A percentile compares a stretch with the other conserved stretches of the same genome.
phyloP scores from a whole-genome alignment of 2,888 invertebrate species.

The Lissocephala sabroskyi region DNA sequence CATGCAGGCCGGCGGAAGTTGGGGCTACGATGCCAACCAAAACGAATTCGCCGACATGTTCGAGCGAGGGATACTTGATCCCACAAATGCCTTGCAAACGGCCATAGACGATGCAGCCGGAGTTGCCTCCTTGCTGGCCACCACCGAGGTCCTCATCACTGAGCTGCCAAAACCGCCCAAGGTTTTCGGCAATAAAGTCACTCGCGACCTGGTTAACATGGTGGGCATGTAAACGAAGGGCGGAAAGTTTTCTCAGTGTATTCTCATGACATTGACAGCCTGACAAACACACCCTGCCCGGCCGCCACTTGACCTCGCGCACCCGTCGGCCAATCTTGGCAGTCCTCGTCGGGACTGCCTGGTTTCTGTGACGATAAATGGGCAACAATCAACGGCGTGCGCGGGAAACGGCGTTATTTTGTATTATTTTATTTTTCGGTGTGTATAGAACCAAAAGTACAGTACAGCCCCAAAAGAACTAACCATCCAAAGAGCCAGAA shows the following conservation, averaged over 20 bases:
- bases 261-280: no score
- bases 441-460: no score
- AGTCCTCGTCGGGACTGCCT: no score
- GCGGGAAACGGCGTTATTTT: no score
- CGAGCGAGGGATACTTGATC: slow-evolving; percentile 93
- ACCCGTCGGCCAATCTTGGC: no score
- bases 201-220: slow-evolving; percentile 82
- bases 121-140: slow-evolving; percentile 92
- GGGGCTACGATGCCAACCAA: slow-evolving; percentile 91
- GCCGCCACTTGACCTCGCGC: no score
- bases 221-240: slow-evolving; percentile 73
- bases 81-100: slow-evolving; percentile 90
- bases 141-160: slow-evolving; percentile 95
- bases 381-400: background rate
- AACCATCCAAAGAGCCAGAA: no score
- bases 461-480: no score
- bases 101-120: slow-evolving; percentile 94
- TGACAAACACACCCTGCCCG: no score
- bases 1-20: slow-evolving; percentile 80
- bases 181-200: slow-evolving; percentile 74
- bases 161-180: slow-evolving; percentile 80
- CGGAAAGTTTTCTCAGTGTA: slow-evolving; percentile 9
- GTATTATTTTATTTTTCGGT: no score
- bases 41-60: slow-evolving; percentile 92
- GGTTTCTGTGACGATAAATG: no score